These are phyloP conservation scores for Eptatretus burgeri DNA, from an alignment of 2,113 vertebrate genomes.

Conservation along the genomic window DNA sequence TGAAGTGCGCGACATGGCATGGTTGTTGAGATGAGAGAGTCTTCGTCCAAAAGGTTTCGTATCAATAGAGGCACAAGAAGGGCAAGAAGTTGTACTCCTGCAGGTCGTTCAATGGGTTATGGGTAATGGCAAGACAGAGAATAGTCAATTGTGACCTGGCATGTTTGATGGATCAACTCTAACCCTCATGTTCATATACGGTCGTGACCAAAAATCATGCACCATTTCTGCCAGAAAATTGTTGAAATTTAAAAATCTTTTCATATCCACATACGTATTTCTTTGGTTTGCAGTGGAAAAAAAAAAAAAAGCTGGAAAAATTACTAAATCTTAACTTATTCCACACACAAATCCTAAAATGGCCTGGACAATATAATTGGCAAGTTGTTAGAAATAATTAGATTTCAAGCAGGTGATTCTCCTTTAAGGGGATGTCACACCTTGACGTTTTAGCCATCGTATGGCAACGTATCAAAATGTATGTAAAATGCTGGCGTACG, in stretches of 20 bases:
- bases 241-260: not conserved
- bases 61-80: slow-evolving; percentile 71
- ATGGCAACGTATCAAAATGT: no score
- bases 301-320: no score
- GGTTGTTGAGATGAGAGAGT: slow-evolving; percentile 38
- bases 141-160: not conserved
- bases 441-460: no score
- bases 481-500: no score
- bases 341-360: no score
- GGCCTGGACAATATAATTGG: no score
- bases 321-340: no score
- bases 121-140: not conserved
- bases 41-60: slow-evolving; percentile 77
- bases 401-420: no score
- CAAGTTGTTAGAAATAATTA: no score
- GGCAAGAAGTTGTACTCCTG: slow-evolving; percentile 70
- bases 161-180: not conserved
- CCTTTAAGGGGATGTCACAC: no score
- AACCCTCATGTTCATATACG: not conserved
- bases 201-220: not conserved
- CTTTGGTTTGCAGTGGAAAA: no score
- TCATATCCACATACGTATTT: not conserved
- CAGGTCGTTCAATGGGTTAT: slow-evolving; percentile 10
- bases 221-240: not conserved
- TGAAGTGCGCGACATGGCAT: slow-evolving; percentile 49